Evolutionary conservation across 2,797 vertebrate genomes (phyloP), one percentile per base, ranked within the genome.

Genomic region (Micrastur ruficollis): DNA sequence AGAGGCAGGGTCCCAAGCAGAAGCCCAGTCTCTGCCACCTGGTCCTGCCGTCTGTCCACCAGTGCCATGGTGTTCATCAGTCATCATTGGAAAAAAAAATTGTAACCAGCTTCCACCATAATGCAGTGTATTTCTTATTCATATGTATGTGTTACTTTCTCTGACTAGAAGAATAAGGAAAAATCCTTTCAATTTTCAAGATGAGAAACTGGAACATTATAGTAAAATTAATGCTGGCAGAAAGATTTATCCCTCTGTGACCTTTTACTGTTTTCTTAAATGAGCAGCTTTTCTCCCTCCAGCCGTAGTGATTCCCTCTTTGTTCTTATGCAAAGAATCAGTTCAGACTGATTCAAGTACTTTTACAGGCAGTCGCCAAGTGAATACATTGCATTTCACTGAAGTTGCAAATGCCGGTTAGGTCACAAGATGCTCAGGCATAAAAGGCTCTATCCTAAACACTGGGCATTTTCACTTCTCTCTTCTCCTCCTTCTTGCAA

Each of bases 201-300:
- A 63, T 66, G 32, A 90, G 76, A 88, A 93, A 55, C 46, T 34
- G 34, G 42, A 81, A 66, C 21, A 47, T 79, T 55, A 19, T 8
- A 65, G 32, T 75, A 81, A 95, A 94, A 86, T 70, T 27, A 94
- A 53, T 84, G 16, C 63, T 93, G 65, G 20, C 66, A 70, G 85
- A 91, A 81, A 25, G 58, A 66, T 88, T 93, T 91, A 86, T 78
- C 47, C 47, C 10, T 81, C 76, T 76, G 62, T 81, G 76, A 94
- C 75, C 75, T 95, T 86, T 55, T 58, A 40, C 67, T 95, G 40
- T 71, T 94, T 74, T 68, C 67, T 93, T 94, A 85, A 93, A 96
- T 36, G 52, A 92, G 46, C 71, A 93, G 34, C 81, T 89, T 90
- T 63, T 90, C 80, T 95, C 49, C 74, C 67, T 95, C 55, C 46